These are phyloP conservation scores for Petrocephalus microphthalmus DNA, from an alignment of 2,113 vertebrate genomes.

Conservation along the genomic window DNA sequence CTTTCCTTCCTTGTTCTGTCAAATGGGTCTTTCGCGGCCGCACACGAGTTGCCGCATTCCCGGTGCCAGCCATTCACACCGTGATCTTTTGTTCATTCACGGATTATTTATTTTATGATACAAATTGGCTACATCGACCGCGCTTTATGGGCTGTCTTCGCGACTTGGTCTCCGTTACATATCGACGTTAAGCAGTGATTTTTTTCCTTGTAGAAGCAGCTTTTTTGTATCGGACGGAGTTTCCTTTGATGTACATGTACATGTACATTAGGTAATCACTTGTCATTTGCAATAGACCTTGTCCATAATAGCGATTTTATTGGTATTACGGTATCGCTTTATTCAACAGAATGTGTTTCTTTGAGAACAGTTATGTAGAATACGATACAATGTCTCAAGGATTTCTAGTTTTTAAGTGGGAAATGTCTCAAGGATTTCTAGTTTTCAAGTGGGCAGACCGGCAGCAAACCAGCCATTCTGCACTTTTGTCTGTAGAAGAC, in stretches of 20 bases:
- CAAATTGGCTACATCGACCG: not conserved
- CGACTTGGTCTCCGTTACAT: not conserved
- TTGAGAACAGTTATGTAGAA: not conserved
- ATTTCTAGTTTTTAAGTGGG: not conserved
- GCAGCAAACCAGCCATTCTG: not conserved
- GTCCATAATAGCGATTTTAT: not conserved
- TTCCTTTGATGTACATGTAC: not conserved
- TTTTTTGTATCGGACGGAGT: not conserved
- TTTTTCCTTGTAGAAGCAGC: not conserved
- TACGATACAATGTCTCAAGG: not conserved
- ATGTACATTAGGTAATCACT: not conserved
- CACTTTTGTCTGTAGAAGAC: not conserved
- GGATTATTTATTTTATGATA: not conserved
- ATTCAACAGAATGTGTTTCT: not conserved
- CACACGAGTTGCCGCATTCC: constrained; percentile 16
- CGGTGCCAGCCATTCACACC: constrained; percentile 4
- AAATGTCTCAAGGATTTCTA: not conserved
- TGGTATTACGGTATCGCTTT: not conserved
- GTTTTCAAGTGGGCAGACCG: not conserved
- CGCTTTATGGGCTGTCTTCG: not conserved
- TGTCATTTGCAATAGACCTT: not conserved
- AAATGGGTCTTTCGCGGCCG: not conserved
- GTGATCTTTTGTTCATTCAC: constrained; percentile 13
- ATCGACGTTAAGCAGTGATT: not conserved
- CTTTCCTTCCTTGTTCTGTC: not conserved